Percentiles rank a stretch among this genome's conserved stretches.
Evolutionary conservation across 2,888 invertebrate genomes (phyloP).

Genomic region (Unio delphinus): DNA sequence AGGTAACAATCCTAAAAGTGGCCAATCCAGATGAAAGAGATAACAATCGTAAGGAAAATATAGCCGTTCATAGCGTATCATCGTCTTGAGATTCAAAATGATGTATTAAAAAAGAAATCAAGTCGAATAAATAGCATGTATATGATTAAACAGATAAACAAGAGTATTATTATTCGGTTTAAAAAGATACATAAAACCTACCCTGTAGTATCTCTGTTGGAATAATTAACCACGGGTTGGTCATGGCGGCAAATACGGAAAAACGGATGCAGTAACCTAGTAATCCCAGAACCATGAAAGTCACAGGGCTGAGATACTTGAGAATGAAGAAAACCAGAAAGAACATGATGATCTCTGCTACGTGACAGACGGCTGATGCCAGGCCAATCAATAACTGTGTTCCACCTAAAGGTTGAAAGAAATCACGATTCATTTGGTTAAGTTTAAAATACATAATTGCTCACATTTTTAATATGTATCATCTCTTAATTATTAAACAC

Average conservation of each 20-base stretch:
- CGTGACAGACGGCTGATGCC: constrained; percentile 24
- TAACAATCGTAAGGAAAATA: too few relatives aligned
- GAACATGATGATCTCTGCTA: constrained; percentile 39
- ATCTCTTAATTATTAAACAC: too few relatives aligned
- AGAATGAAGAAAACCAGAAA: constrained; percentile 37
- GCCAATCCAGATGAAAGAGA: too few relatives aligned
- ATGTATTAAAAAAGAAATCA: too few relatives aligned
- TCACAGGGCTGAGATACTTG: constrained; percentile 21
- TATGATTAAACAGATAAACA: too few relatives aligned
- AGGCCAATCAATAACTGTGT: constrained; percentile 40
- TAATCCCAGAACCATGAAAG: constrained; percentile 35
- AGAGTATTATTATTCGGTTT: too few relatives aligned
- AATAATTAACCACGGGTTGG: constrained; percentile 40
- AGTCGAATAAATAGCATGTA: too few relatives aligned
- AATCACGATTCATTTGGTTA: background rate
- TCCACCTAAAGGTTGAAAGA: constrained; percentile 26
- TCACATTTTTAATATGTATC: too few relatives aligned
- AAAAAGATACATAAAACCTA: background rate
- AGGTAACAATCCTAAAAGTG: too few relatives aligned
- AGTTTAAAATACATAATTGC: too few relatives aligned
- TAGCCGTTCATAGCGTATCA: too few relatives aligned
- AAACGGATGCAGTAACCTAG: constrained; percentile 36
- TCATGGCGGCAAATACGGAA: constrained; percentile 33
- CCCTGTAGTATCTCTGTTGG: constrained; percentile 44
- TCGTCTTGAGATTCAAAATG: too few relatives aligned